Conservation (phyloP, 1,140 invertebrate species). For the Schmidtea mediterranea region DNA sequence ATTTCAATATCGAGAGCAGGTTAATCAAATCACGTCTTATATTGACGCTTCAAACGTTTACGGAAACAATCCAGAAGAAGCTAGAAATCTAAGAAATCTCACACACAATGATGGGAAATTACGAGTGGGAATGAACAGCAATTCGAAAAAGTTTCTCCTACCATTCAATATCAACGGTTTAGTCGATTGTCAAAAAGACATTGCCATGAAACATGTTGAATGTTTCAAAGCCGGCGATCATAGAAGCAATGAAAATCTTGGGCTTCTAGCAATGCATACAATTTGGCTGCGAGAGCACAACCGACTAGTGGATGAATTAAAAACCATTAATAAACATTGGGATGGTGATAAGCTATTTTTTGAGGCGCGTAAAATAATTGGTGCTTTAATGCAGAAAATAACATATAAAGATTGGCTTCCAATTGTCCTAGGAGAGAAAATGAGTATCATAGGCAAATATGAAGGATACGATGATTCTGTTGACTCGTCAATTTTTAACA, state of each 20-base stretch:
- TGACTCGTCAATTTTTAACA: conserved; percentile 65
- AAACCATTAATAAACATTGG: conserved; percentile 65
- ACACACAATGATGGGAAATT: conserved; percentile 44
- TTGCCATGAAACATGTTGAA: conserved; percentile 24
- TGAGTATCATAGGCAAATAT: conserved; percentile 42
- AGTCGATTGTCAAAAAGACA: conserved; percentile 14
- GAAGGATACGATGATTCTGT: conserved; percentile 48
- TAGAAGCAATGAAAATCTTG: conserved; percentile 58
- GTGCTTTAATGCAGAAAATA: conserved; percentile 78
- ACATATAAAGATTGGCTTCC: conserved; percentile 77
- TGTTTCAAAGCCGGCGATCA: conserved; percentile 74
- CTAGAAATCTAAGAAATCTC: conserved; percentile 51
- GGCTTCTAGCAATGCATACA: conserved; percentile 81
- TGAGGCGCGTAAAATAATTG: conserved; percentile 56
- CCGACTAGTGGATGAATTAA: conserved; percentile 47
- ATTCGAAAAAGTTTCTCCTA: conserved; percentile 42
- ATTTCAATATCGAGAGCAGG: conserved; percentile 52
- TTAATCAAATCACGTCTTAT: conserved; percentile 79
- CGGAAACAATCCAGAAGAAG: conserved; percentile 57
- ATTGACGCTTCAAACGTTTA: conserved; percentile 90
- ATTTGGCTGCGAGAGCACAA: conserved; percentile 90
- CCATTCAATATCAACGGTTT: conserved; percentile 58
- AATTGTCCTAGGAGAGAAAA: conserved; percentile 44
- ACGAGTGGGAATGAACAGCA: conserved; percentile 41
- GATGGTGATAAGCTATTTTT: conserved; percentile 69